These are phyloP conservation scores for Stigmatopora argus DNA, from an alignment of 2,113 vertebrate species.

Conservation along the genomic window DNA sequence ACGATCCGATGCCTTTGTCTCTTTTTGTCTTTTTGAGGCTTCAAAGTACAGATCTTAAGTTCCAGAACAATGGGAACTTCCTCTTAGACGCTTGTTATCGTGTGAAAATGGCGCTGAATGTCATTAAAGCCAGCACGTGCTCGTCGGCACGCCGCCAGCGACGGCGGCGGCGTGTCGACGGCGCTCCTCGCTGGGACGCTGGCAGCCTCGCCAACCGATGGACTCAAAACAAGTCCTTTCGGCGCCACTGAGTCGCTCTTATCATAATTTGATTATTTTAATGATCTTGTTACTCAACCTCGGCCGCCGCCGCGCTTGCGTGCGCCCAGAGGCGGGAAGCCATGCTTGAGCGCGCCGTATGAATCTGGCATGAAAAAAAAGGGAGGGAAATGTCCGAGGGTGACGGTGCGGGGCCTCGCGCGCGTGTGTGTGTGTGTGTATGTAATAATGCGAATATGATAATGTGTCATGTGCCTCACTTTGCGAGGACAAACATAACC, in stretches of 20 bases:
- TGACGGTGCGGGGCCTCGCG: constrained; percentile 35
- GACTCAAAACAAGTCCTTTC: constrained; percentile 64
- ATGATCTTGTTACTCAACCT: constrained; percentile 70
- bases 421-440: constrained; percentile 30
- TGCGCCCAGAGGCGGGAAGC: constrained; percentile 47
- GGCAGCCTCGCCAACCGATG: constrained; percentile 53
- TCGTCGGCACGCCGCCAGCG: constrained; percentile 56
- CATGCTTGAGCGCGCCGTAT: constrained; percentile 58
- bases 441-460: constrained; percentile 32
- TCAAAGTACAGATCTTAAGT: constrained; percentile 47
- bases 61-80: constrained; percentile 30
- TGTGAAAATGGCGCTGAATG: constrained; percentile 49
- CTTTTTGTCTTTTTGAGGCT: constrained; percentile 43
- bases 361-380: constrained; percentile 59
- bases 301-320: constrained; percentile 54
- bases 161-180: constrained; percentile 66
- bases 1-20: constrained; percentile 29
- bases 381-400: constrained; percentile 46
- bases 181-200: constrained; percentile 44
- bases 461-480: constrained; percentile 20
- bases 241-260: constrained; percentile 68
- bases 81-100: constrained; percentile 48
- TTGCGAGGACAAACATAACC: constrained; percentile 26
- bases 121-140: constrained; percentile 60
- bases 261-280: constrained; percentile 80